A percentile compares a stretch with the other conserved stretches of the same genome.
Evolutionary conservation across 2,888 invertebrate species (phyloP).

Genomic region (Himalopsyche japonica): DNA sequence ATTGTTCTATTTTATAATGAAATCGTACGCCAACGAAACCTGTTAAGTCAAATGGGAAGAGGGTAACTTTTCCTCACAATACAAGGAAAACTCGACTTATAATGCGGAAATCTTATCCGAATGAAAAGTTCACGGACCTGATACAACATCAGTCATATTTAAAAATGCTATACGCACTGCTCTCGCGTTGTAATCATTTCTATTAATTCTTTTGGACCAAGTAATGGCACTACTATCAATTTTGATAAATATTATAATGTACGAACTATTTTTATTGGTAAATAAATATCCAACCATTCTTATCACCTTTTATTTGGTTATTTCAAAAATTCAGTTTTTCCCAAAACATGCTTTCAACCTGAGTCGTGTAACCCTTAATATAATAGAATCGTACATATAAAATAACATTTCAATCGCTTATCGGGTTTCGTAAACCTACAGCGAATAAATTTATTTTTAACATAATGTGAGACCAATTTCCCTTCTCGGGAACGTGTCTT

Average conservation of each 20-base stretch:
- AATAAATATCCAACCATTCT: no score
- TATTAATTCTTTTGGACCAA: no score
- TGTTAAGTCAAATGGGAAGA: not conserved
- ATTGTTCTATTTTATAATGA: no score
- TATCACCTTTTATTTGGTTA: no score
- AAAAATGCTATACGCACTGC: no score
- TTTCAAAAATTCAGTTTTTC: no score
- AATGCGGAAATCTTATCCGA: not conserved
- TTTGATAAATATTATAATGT: no score
- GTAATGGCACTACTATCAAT: no score
- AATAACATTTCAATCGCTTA: not conserved
- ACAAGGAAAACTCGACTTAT: not conserved
- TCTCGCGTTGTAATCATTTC: no score
- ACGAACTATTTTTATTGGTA: no score
- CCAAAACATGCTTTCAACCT: no score
- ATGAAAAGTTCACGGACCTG: not conserved
- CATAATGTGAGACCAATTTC: not conserved
- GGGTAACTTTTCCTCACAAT: not conserved
- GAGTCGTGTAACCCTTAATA: no score
- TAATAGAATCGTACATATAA: not conserved
- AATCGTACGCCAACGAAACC: not conserved
- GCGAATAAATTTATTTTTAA: not conserved
- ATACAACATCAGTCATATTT: not conserved
- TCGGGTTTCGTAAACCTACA: not conserved
- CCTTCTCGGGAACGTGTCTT: not conserved